Conservation (phyloP, 2,797 vertebrate genomes). For the Falco peregrinus region DNA sequence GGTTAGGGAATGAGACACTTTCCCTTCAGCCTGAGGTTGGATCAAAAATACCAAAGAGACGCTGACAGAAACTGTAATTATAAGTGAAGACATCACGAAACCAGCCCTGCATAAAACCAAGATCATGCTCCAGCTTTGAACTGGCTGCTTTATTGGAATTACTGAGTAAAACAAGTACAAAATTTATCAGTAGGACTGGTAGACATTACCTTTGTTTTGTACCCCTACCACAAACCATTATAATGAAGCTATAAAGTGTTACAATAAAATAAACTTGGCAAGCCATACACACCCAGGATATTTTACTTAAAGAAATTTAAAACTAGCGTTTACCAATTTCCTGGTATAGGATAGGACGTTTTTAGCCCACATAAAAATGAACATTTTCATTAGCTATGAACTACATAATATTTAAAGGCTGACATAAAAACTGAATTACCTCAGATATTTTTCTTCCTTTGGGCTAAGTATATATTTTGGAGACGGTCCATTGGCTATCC, state of each 20-base stretch:
- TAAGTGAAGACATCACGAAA: background rate
- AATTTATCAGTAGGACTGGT: background rate
- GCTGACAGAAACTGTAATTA: constrained; percentile 18
- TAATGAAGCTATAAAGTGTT: background rate
- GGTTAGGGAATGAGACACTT: constrained; percentile 9
- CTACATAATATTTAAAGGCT: background rate
- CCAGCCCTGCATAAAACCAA: background rate
- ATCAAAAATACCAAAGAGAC: background rate
- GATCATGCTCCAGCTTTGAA: background rate
- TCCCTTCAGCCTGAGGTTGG: constrained; percentile 25
- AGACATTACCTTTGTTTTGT: background rate
- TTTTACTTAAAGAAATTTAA: background rate
- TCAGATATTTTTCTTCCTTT: constrained; percentile 52
- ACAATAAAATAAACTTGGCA: background rate
- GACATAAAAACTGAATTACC: background rate
- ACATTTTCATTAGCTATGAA: background rate
- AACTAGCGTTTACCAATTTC: background rate
- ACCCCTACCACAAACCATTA: background rate
- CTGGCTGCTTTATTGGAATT: background rate
- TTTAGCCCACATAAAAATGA: background rate
- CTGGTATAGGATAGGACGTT: background rate
- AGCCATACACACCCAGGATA: background rate
- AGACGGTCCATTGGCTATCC: background rate
- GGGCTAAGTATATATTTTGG: constrained; percentile 47
- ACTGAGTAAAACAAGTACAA: background rate